Conservation (phyloP, 2,888 invertebrate species). For the Zygaena filipendulae region DNA sequence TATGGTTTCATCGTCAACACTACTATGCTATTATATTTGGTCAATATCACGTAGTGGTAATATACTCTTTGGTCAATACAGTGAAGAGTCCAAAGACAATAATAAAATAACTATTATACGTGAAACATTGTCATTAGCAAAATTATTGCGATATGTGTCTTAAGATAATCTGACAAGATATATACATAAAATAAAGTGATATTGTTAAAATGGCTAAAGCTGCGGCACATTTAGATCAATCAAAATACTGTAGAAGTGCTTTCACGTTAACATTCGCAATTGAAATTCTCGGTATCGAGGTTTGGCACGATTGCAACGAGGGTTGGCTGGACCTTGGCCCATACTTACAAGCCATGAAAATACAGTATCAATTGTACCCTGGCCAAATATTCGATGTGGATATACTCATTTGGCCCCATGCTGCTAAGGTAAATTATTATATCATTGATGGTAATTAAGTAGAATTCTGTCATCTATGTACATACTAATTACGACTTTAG, state of each 20-base stretch:
- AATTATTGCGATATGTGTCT: too few species aligned
- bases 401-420: constrained; percentile 46
- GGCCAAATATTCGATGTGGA: constrained; percentile 40
- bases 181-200: too few species aligned
- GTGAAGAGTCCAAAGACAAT: too few species aligned
- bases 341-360: constrained; percentile 32
- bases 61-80: too few species aligned
- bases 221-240: not conserved
- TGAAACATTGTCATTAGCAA: too few species aligned
- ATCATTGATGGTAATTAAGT: not conserved
- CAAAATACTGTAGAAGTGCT: constrained; percentile 18
- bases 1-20: too few species aligned
- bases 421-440: constrained; percentile 41
- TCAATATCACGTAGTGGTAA: too few species aligned
- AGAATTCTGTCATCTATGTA: not conserved
- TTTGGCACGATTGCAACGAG: constrained; percentile 40
- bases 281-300: constrained; percentile 40
- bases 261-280: constrained; percentile 48
- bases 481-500: not conserved
- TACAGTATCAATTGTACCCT: constrained; percentile 42
- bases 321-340: constrained; percentile 39
- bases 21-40: too few species aligned
- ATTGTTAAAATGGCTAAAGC: constrained; percentile 5
- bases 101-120: too few species aligned
- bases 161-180: too few species aligned